Evolutionary conservation across 2,113 vertebrate species (phyloP), one percentile per base, ranked within the genome.

Genomic region (Mustela lutreola): DNA sequence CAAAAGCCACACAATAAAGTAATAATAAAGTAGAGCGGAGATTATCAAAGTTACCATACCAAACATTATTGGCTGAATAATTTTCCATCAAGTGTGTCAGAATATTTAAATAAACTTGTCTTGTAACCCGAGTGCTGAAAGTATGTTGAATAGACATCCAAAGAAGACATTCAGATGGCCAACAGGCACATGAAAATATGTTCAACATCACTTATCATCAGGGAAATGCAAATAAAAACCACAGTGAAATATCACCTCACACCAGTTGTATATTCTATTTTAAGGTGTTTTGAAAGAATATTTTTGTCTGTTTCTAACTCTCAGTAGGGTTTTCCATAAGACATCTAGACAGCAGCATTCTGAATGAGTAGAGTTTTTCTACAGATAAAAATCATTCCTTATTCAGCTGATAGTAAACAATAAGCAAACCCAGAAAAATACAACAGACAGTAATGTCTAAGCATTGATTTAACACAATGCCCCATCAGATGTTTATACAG

Each of bases 91-190:
- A 67, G 16, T 63, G 26, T 73, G 28, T 70, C 60, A 94, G 24
- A 82, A 93, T 60, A 87, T 65, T 83, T 83, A 48, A 62, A 45
- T 71, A 62, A 96, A 95, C 89, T 84, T 83, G 2, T 79, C 70
- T 96, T 60, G 9, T 22, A 84, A 80, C 3, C 0, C 18, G 53
- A 95, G 7, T 53, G 33, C 12, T 93, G 63, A 92, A 81, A 36
- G 12, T 50, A 19, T 39, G 33, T 31, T 76, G 75, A 76, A 31
- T 1, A 76, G 75, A 76, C 42, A 48, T 28, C 75, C 42, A 48
- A 48, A 76, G 42, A 76, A 48, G 75, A 31, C 75, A 45, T 26
- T 75, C 63, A 42, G 42, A 76, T 48, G 75, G 75, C 42, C 73
- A 76, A 48, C 26, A 45, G 39, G 24, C 73, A 45, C 24, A 9